Base-by-base conservation (phyloP, 2,888 invertebrate species). In the Apotomis turbidana region DNA sequence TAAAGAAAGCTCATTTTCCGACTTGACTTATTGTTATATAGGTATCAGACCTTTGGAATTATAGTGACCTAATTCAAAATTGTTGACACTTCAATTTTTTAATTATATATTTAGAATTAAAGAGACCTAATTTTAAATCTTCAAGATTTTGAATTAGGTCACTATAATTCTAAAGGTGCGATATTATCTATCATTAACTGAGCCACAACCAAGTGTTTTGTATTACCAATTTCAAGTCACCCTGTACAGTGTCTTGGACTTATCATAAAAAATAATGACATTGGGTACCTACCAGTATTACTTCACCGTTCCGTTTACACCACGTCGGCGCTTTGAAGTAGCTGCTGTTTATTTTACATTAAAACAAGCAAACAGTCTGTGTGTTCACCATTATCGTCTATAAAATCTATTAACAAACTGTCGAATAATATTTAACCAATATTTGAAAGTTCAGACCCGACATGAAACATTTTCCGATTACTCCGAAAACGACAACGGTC, bases 341-440 rank as follows among this genome's bases (percentile, higher is more conserved):
- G 13, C 55, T 12, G 15, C 46, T 66, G 57, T 66, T 15, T 57
- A 49, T n/a, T 66, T 66, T 66, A 46, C 66, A 57, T 57, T 66
- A 66, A 57, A 66, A 55, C 27, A 36, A 15, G 57, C 46, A 66
- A 66, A 57, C 57, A 66, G 46, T 9, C 9, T 57, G 66, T 57
- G 55, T 66, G 57, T 66, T 66, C 46, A 66, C 57, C 57, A 66
- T 66, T 66, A 66, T 46, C 66, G 55, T 41, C 15, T 4, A 36
- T 55, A 46, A 46, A 46, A 57, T 66, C 66, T 55, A 66, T 66
- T 57, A 66, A 44, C 44, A 55, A 57, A 66, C 66, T 46, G 15
- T 66, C 15, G 46, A 66, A 66, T 46, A 57, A 57, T 57, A 66
- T 46, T 57, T n/a, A 44, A 66, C 5, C 41, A 41, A 57, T 46